Percentiles rank a stretch among this genome's conserved stretches.
Conservation (phyloP, 2,888 invertebrate species). For the Glaucopsyche alexis region DNA sequence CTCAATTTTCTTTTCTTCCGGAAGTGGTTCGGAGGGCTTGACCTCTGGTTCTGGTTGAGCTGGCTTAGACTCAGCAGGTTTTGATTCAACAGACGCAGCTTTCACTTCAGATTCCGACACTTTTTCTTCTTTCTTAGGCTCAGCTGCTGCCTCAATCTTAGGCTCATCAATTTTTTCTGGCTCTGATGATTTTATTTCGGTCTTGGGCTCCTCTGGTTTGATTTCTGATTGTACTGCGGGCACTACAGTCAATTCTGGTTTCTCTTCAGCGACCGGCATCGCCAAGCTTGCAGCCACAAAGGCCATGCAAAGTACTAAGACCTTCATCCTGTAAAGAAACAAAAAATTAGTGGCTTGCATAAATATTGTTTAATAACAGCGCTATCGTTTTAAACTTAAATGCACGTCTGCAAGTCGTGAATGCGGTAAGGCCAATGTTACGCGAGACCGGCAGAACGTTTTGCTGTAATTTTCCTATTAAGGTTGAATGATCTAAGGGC, state of each 20-base stretch:
- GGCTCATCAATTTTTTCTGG: slow-evolving; percentile 6
- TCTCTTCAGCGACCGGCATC: slow-evolving; percentile 81
- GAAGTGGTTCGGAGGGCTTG: slow-evolving; percentile 42
- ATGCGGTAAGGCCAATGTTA: slow-evolving; percentile 77
- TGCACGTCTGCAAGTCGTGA: slow-evolving; percentile 69
- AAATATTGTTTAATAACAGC: slow-evolving; percentile 46
- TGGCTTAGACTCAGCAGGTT: not conserved
- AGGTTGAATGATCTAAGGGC: slow-evolving; percentile 69
- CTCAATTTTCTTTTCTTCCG: slow-evolving; percentile 15
- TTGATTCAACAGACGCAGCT: slow-evolving; percentile 19
- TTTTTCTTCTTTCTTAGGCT: slow-evolving; percentile 7
- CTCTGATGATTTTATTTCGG: slow-evolving; percentile 23
- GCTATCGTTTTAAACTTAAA: slow-evolving; percentile 50
- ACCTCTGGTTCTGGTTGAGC: slow-evolving; percentile 45
- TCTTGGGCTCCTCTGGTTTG: slow-evolving; percentile 42
- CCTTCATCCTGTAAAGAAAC: slow-evolving; percentile 81
- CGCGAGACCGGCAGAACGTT: slow-evolving; percentile 57
- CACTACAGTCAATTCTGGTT: slow-evolving; percentile 49
- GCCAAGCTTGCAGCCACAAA: slow-evolving; percentile 78
- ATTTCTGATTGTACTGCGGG: slow-evolving; percentile 43
- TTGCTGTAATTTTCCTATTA: slow-evolving; percentile 75
- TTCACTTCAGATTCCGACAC: slow-evolving; percentile 9
- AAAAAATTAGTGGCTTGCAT: slow-evolving; percentile 56
- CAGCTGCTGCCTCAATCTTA: slow-evolving; percentile 8
- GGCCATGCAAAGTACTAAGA: slow-evolving; percentile 81